Conservation (phyloP, 2,797 vertebrate species). For the Crenuchus spilurus region DNA sequence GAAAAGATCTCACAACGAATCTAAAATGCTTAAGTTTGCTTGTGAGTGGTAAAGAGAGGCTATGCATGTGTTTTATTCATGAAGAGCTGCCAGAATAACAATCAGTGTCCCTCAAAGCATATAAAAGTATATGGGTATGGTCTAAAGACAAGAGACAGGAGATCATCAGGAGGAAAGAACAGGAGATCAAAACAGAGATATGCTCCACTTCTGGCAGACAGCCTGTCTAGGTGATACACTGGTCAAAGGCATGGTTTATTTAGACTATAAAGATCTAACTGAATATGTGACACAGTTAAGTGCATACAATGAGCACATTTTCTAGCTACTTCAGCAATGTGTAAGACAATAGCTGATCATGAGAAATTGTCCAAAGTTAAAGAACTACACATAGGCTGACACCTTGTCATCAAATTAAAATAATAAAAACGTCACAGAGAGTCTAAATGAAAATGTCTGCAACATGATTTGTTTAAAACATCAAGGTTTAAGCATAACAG, state of each 20-base stretch:
- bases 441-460: too few species aligned
- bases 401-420: too few species aligned
- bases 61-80: conserved; percentile 44
- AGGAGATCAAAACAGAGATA: conserved; percentile 28
- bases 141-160: conserved; percentile 4
- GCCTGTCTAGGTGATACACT: background rate
- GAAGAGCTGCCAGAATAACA: conserved; percentile 41
- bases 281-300: background rate
- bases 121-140: conserved; percentile 18
- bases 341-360: too few species aligned
- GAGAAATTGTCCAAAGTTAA: too few species aligned
- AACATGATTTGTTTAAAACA: too few species aligned
- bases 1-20: conserved; percentile 26
- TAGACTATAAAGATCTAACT: background rate
- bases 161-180: conserved; percentile 4
- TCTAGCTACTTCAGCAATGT: too few species aligned
- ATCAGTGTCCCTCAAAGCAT: conserved; percentile 28
- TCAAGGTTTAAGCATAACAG: too few species aligned
- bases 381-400: too few species aligned
- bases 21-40: conserved; percentile 11
- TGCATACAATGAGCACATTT: too few species aligned
- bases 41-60: background rate
- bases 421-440: too few species aligned
- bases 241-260: background rate
- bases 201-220: conserved; percentile 39